Percentiles rank a stretch among this genome's conserved stretches.
phyloP scores from a whole-genome alignment of 35 echinoderm and acorn worm species.

The Heliocidaris tuberculata region DNA sequence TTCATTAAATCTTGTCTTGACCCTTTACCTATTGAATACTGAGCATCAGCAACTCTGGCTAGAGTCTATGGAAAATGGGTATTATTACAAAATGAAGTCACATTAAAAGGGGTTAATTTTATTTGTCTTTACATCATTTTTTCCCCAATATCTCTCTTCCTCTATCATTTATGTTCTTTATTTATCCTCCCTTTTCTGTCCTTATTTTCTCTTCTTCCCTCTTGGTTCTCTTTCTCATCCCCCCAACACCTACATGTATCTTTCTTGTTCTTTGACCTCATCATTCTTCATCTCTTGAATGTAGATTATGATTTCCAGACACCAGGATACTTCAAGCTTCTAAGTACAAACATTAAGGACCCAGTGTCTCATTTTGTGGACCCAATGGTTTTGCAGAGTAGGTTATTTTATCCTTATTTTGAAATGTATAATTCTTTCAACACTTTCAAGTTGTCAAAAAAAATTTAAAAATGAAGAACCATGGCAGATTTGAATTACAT shows the following conservation, averaged over 20 bases:
- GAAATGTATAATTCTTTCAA: neutral
- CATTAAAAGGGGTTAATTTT: too few species aligned
- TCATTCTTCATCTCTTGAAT: neutral
- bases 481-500: neutral
- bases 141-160: too few species aligned
- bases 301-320: constrained; percentile 33
- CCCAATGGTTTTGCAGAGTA: constrained; percentile 16
- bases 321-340: constrained; percentile 2
- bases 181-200: neutral
- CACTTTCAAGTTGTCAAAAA: neutral
- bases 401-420: neutral
- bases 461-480: neutral
- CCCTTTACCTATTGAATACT: too few species aligned
- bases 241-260: neutral
- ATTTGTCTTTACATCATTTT: too few species aligned
- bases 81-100: too few species aligned
- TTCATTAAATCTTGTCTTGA: too few species aligned
- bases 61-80: too few species aligned
- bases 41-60: too few species aligned
- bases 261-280: neutral
- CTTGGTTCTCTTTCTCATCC: neutral
- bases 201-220: neutral
- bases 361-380: neutral
- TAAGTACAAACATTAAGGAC: neutral
- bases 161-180: neutral